Base-by-base conservation (phyloP, 2,888 invertebrate species). In the Eueremaeus valkanovi region DNA sequence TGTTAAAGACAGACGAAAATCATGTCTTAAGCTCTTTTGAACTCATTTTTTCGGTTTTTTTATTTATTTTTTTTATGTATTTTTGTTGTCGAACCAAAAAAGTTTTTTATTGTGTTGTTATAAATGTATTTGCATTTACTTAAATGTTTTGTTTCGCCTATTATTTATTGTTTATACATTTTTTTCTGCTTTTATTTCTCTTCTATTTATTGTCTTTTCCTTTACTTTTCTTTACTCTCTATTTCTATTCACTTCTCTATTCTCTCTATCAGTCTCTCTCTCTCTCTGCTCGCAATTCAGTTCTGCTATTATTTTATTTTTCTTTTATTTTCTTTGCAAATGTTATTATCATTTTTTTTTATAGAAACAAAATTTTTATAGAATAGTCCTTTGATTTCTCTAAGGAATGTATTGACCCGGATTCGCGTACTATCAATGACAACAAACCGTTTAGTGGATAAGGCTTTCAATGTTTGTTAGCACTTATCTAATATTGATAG, bases 401-500 rank as follows among this genome's bases (percentile, higher is more conserved):
- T 51, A 18, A 51, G 24, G 58, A 58, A 27, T 29, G 58, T 58
- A 58, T 58, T 58, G 58, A 58, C n/a, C n/a, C n/a, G n/a, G n/a
- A n/a, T n/a, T n/a, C n/a, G n/a, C n/a, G n/a, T n/a, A 58, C 58
- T 58, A 18, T 58, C 58, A 58, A 58, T 58, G 58, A 58, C 58
- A 58, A 58, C 58, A 58, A 58, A 21, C 24, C 58, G 16, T 45
- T 45, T 45, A 18, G 45, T 45, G 11, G 11, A 45, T 18, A 45
- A 18, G 45, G 11, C 5, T 36, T 36, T 36, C 6, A 36, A 8
- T 36, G 36, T 36, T n/a, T n/a, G n/a, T n/a, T n/a, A n/a, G n/a
- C n/a, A n/a, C n/a, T n/a, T n/a, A 36, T 36, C 36, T 36, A 36
- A 36, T 11, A 45, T 45, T 16, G 16, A 45, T 45, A 45, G 45